Percentiles rank a stretch among this genome's conserved stretches.
Conservation (phyloP, 2,888 invertebrate species). For the Perithous albicinctus region DNA sequence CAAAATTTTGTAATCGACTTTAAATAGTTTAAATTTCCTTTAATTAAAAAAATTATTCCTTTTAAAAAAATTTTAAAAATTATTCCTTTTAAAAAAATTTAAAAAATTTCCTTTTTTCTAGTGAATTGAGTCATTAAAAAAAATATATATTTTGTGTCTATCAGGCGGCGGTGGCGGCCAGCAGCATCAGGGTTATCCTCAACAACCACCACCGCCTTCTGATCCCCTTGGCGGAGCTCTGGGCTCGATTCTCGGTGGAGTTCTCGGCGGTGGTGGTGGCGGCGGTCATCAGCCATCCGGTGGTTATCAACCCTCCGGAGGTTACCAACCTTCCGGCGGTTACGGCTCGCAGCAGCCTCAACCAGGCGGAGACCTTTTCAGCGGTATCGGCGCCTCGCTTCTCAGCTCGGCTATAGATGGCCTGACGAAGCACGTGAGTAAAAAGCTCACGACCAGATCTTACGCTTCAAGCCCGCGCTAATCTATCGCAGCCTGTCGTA, state of each 20-base stretch:
- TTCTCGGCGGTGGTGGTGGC: conserved; percentile 80
- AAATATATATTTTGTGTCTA: neutral
- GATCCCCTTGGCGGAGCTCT: conserved; percentile 77
- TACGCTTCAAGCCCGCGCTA: conserved; percentile 30
- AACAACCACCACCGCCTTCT: conserved; percentile 68
- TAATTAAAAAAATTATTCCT: too few relatives aligned
- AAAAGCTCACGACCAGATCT: conserved; percentile 40
- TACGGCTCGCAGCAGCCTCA: conserved; percentile 53
- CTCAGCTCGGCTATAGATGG: conserved; percentile 81
- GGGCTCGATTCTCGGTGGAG: conserved; percentile 80
- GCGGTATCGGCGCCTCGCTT: conserved; percentile 78
- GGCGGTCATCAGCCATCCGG: conserved; percentile 73
- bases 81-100: too few relatives aligned
- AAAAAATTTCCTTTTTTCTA: too few relatives aligned
- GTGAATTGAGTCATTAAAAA: too few relatives aligned
- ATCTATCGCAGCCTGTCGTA: conserved; percentile 1
- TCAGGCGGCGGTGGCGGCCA: conserved; percentile 71
- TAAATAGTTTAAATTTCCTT: too few relatives aligned
- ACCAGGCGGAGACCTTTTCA: conserved; percentile 76
- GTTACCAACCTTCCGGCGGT: conserved; percentile 73
- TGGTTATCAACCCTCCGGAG: conserved; percentile 77
- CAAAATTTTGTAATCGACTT: too few relatives aligned
- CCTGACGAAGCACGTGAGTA: conserved; percentile 80
- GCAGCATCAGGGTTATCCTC: conserved; percentile 64
- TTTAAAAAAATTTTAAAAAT: too few relatives aligned